A percentile compares a stretch with the other conserved stretches of the same genome.
These are phyloP conservation scores for Felis chaus DNA, from an alignment of 2,113 vertebrate genomes.

Conservation along the genomic window DNA sequence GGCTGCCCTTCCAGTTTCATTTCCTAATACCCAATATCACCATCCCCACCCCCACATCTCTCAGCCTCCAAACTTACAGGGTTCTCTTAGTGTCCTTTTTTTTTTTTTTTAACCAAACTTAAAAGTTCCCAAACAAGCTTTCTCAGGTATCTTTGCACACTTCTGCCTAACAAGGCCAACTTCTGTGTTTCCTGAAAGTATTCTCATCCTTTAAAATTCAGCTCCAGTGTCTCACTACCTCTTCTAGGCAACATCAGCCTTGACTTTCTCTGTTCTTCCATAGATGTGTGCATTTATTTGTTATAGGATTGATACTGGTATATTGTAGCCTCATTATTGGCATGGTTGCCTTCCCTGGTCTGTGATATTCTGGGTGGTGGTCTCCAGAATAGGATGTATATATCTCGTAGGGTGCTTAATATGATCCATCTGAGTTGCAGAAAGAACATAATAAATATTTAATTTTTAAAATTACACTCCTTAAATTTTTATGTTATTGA, in stretches of 20 bases:
- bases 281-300: not conserved
- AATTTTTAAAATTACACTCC: not conserved
- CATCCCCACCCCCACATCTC: not conserved
- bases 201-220: conserved; percentile 7
- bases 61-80: not conserved
- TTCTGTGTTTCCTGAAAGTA: not conserved
- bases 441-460: conserved; percentile 9
- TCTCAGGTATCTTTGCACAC: not conserved
- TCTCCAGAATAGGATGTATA: not conserved
- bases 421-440: not conserved
- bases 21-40: not conserved
- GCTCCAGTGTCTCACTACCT: not conserved
- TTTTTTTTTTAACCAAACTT: not conserved
- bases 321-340: not conserved
- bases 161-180: not conserved
- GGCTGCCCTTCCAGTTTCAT: not conserved
- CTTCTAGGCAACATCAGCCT: not conserved
- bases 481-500: not conserved
- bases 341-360: not conserved
- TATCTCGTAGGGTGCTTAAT: not conserved
- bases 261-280: not conserved
- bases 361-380: not conserved
- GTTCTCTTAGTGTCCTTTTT: not conserved
- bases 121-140: not conserved
- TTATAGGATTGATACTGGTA: not conserved